Evolutionary conservation across 1,140 invertebrate species (phyloP), one percentile per base, ranked within the genome.

Genomic region (Dermatophagoides farinae): DNA sequence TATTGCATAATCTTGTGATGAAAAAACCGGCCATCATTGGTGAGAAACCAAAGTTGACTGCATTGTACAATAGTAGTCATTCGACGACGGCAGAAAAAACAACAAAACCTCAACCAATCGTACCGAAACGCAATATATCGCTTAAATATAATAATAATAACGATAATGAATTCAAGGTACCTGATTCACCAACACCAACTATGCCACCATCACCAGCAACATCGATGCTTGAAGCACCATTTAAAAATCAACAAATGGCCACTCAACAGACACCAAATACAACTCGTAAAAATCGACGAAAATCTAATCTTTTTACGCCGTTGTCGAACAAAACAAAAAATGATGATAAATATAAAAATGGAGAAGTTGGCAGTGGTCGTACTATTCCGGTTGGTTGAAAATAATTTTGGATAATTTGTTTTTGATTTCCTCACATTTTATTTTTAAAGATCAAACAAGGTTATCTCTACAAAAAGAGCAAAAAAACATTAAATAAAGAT

Each of bases 401-500:
- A 6, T 60, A 22, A 23, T 20, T 16, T 61, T 39, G 58, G 23
- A 43, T 23, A 62, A 57, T 61, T 37, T 20, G 60, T 61, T 16
- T 44, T 47, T 14, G 52, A 37, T 31, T 31, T 4, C 23, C 25
- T 58, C 38, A 11, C 18, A 64, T 55, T 40, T 16, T 14, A 55
- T 25, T 46, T 49, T 58, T 43, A 62, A 22, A 63, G 50, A 58
- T 64, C 20, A 46, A 63, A 47, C 62, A 68, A 63, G 93, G 93
- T 22, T 89, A 91, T 71, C 77, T 98, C 51, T 95, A 97, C 71
- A 98, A 98, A 73, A 82, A 88, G 65, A 90, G 85, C 55, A 62
- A 57, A 71, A 95, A 97, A 72, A 84, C 88, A 0, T 71, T 97
- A 51, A 92, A 90, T 71, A 96, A 95, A 72, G 93, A 97, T 68